A percentile compares a stretch with the other conserved stretches of the same genome.
phyloP scores from a whole-genome alignment of 2,888 invertebrate species.

The Chydorus sphaericus region DNA sequence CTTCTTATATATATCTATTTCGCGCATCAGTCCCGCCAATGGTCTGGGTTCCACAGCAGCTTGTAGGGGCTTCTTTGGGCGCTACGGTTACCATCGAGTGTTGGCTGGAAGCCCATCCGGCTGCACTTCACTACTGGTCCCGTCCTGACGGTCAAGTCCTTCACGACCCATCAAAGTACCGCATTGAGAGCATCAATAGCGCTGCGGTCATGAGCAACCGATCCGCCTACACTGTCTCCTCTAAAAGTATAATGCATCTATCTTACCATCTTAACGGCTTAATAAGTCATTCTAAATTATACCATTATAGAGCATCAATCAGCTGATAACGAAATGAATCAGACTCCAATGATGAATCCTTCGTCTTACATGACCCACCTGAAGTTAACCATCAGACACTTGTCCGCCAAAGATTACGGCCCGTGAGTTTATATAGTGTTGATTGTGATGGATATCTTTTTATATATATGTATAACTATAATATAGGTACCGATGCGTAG shows the following conservation, averaged over 20 bases:
- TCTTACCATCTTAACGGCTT: too few relatives aligned
- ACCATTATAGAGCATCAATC: neutral
- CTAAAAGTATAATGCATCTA: too few relatives aligned
- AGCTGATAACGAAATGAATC: neutral
- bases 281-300: neutral
- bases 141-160: constrained; percentile 77
- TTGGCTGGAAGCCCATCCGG: constrained; percentile 79
- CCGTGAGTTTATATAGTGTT: constrained; percentile 54
- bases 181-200: constrained; percentile 4
- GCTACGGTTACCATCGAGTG: constrained; percentile 75
- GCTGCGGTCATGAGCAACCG: neutral
- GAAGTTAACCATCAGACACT: constrained; percentile 63
- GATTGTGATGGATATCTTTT: constrained; percentile 19
- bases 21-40: constrained; percentile 66
- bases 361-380: constrained; percentile 61
- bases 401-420: constrained; percentile 60
- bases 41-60: constrained; percentile 80
- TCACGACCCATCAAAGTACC: constrained; percentile 64
- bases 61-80: constrained; percentile 69
- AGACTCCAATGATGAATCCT: neutral
- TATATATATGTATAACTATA: neutral
- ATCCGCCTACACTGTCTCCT: neutral
- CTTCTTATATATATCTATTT: too few relatives aligned
- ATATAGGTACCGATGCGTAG: constrained; percentile 34
- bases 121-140: constrained; percentile 71